A percentile compares a stretch with the other conserved stretches of the same genome.
Conservation (phyloP, 1,140 invertebrate genomes). For the Cecropterus lyciades region DNA sequence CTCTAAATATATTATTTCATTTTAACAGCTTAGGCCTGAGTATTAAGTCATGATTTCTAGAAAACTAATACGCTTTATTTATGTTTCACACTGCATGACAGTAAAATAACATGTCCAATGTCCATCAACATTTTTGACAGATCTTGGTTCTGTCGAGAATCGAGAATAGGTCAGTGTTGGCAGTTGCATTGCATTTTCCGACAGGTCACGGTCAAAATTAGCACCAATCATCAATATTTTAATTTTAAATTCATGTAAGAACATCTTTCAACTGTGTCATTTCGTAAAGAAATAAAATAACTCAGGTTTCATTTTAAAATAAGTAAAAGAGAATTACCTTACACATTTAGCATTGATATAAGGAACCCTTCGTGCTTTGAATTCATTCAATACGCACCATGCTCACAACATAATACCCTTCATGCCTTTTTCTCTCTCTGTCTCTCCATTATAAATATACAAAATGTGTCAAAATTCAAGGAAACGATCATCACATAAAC, state of each 20-base stretch:
- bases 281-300: no score
- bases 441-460: no score
- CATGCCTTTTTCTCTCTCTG: no score
- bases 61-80: constrained; percentile 83
- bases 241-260: neutral
- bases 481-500: no score
- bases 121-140: constrained; percentile 81
- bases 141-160: constrained; percentile 44
- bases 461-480: no score
- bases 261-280: no score
- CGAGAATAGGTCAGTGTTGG: constrained; percentile 30
- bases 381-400: no score
- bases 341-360: no score
- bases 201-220: neutral
- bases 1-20: constrained; percentile 76
- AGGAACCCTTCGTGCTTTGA: no score
- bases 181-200: neutral
- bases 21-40: constrained; percentile 74
- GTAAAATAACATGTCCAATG: constrained; percentile 84
- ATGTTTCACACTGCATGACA: constrained; percentile 84
- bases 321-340: no score
- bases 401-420: no score
- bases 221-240: neutral
- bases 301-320: no score
- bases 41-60: constrained; percentile 83